Evolutionary conservation across 2,888 invertebrate species (phyloP), one percentile per base, ranked within the genome.

Genomic region (Venusia cambrica): DNA sequence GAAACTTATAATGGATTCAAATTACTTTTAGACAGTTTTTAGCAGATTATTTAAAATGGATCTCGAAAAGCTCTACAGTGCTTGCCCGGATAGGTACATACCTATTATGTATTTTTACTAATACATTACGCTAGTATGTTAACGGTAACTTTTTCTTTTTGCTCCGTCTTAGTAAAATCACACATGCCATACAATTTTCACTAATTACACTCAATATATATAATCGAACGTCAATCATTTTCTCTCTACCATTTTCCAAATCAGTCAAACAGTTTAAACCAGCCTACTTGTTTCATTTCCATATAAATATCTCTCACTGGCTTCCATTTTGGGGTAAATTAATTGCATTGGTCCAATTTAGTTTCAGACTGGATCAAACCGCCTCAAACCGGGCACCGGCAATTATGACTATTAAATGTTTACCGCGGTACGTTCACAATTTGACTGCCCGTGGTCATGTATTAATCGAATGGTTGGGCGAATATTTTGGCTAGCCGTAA

Each of bases 371-470:
- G 50, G 57, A 53, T 59, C 53, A 57, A 57, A 54, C 56, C 37
- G 51, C 39, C 41, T 52, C 57, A 45, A 58, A 61, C 43, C 50
- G 57, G 59, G 58, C 54, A 56, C 57, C 45, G 49, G 52, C 58
- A 63, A 67, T 70, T 66, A 66, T 66, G 57, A 57, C 55, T 60
- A 62, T 63, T 67, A 61, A 57, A 63, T 38, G 50, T 56, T n/a
- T 49, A 61, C 63, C 64, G 36, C 55, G 21, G 43, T 52, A 53
- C 34, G 41, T 37, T 40, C 35, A 47, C 39, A 45, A 26, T 59
- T 55, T 59, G 51, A 57, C 25, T 40, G 33, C 25, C 37, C 28
- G 39, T 31, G 37, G 37, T 40, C 16, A 2, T 14, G 21, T 36
- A 27, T 50, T 34, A 51, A 54, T 41, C 39, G 15, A 26, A 16